These are phyloP conservation scores for Saccopteryx bilineata DNA, from an alignment of 2,113 vertebrate genomes.

Conservation along the genomic window DNA sequence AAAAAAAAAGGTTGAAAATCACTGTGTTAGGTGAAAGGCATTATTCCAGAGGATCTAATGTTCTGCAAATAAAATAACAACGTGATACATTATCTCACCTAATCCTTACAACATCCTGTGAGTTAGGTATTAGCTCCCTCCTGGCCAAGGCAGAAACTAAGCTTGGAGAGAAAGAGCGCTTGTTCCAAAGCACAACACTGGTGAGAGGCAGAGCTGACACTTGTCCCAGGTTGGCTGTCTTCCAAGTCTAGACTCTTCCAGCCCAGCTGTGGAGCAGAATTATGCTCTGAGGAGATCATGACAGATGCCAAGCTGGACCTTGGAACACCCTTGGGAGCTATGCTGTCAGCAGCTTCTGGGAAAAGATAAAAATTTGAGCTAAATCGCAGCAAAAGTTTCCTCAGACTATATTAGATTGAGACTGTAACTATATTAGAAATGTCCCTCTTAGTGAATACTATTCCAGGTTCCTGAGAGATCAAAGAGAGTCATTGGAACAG, in stretches of 20 bases:
- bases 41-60: not conserved
- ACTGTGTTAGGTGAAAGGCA: not conserved
- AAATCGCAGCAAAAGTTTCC: slow-evolving; percentile 19
- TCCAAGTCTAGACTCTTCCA: not conserved
- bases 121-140: not conserved
- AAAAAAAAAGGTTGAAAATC: no score
- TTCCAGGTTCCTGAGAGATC: not conserved
- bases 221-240: not conserved
- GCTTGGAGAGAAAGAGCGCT: not conserved
- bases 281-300: not conserved
- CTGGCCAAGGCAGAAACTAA: not conserved
- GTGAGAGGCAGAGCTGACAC: not conserved
- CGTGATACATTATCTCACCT: not conserved
- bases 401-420: not conserved
- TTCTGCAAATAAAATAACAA: slow-evolving; percentile 26
- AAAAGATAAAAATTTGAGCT: slow-evolving; percentile 27
- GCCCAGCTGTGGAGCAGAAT: not conserved
- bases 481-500: not conserved
- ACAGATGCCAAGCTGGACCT: not conserved
- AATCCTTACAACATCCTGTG: not conserved
- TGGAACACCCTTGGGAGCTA: not conserved
- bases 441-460: not conserved
- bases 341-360: not conserved
- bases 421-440: slow-evolving; percentile 36
- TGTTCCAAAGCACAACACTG: not conserved